Evolutionary conservation across 2,888 invertebrate genomes (phyloP).

Genomic region (Nomada lathburiana): DNA sequence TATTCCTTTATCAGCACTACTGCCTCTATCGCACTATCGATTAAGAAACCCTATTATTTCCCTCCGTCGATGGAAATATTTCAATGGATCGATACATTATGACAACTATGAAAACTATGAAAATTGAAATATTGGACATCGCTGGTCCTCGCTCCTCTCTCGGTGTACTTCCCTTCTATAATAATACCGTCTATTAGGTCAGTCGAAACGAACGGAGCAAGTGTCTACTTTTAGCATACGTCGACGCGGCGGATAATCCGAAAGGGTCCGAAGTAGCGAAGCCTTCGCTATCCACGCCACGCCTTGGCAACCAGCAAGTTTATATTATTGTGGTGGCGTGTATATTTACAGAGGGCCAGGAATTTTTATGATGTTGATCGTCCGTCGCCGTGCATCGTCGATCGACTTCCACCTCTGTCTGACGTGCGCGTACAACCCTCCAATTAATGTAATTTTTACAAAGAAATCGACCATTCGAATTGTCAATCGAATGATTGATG

Average conservation of each 20-base stretch:
- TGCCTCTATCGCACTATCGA: too few relatives aligned
- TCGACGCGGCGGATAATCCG: slow-evolving; percentile 51
- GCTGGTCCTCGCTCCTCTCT: background rate
- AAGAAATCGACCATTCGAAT: too few relatives aligned
- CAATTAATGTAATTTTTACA: background rate
- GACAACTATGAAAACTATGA: background rate
- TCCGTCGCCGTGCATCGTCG: slow-evolving; percentile 25
- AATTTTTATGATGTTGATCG: slow-evolving; percentile 81
- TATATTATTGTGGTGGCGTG: slow-evolving; percentile 76
- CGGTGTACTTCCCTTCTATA: slow-evolving; percentile 52
- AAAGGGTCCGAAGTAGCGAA: slow-evolving; percentile 53
- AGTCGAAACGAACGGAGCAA: slow-evolving; percentile 62
- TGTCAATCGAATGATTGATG: too few relatives aligned
- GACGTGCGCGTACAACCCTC: background rate
- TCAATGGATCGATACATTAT: background rate
- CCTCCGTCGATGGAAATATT: too few relatives aligned
- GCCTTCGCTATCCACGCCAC: slow-evolving; percentile 50
- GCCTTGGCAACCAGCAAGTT: slow-evolving; percentile 69
- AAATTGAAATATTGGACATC: slow-evolving; percentile 36
- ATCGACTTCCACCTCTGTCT: background rate
- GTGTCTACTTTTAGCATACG: slow-evolving; percentile 66
- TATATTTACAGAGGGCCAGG: slow-evolving; percentile 80
- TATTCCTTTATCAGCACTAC: too few relatives aligned
- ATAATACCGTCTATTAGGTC: slow-evolving; percentile 68
- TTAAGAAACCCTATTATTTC: too few relatives aligned